A percentile compares a stretch with the other conserved stretches of the same genome.
phyloP scores from a whole-genome alignment of 2,797 vertebrate genomes.

The Ammospiza maritima region DNA sequence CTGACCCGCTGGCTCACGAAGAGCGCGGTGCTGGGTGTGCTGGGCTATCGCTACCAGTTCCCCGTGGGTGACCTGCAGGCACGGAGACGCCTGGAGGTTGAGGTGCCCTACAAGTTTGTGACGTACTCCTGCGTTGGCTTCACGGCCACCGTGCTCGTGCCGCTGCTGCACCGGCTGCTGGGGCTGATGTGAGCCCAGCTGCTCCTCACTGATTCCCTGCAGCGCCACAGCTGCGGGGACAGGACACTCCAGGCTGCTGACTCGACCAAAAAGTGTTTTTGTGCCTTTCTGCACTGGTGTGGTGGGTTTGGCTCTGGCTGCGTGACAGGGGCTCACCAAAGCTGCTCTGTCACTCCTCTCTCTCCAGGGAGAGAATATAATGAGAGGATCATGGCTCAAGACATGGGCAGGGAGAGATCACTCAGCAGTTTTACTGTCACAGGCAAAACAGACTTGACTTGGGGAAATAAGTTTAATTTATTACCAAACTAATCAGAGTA shows the following conservation, averaged over 20 bases:
- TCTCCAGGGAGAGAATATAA: neutral
- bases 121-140: constrained; percentile 89
- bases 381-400: accelerated
- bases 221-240: neutral
- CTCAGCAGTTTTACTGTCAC: neutral
- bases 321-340: neutral
- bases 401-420: neutral
- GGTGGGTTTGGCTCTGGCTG: neutral
- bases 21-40: constrained; percentile 72
- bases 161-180: constrained; percentile 80
- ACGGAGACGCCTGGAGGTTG: constrained; percentile 85
- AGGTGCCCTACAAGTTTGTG: constrained; percentile 91
- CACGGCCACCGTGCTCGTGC: constrained; percentile 83
- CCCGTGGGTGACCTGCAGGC: constrained; percentile 73
- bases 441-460: neutral
- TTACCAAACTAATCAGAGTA: neutral
- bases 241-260: accelerated
- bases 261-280: neutral
- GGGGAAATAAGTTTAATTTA: neutral
- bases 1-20: constrained; percentile 81
- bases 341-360: neutral
- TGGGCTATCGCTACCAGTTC: constrained; percentile 82
- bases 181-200: constrained; percentile 69
- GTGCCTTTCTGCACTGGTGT: constrained; percentile 37
- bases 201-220: accelerated